Conservation (phyloP, 1,140 invertebrate genomes). For the Drosophila gunungcola region DNA sequence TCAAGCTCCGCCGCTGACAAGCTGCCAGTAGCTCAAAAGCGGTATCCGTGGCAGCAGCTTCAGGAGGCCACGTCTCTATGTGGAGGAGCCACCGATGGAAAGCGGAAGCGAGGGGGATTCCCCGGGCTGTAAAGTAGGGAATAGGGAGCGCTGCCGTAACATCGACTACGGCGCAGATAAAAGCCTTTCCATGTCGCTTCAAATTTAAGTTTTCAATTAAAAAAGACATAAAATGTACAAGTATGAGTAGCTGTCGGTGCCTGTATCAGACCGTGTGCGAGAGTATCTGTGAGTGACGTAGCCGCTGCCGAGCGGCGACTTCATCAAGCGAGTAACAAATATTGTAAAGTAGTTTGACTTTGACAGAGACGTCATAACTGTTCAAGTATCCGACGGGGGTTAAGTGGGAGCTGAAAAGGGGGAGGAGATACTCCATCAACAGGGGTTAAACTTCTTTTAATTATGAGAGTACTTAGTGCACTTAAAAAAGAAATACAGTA, state of each 20-base stretch:
- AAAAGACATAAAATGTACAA: constrained; percentile 76
- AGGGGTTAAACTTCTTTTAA: constrained; percentile 23
- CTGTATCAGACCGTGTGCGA: constrained; percentile 17
- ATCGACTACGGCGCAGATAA: constrained; percentile 74
- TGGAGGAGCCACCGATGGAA: constrained; percentile 26
- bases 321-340: constrained; percentile 60
- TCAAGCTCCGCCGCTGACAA: constrained; percentile 69
- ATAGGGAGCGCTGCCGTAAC: constrained; percentile 60
- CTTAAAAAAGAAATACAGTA: neutral
- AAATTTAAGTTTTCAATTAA: constrained; percentile 84
- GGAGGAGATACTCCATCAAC: neutral
- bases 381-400: constrained; percentile 53
- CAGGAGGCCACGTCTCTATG: constrained; percentile 30
- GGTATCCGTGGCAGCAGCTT: constrained; percentile 3
- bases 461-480: constrained; percentile 18
- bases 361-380: constrained; percentile 79
- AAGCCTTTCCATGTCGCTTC: constrained; percentile 83
- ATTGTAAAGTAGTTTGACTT: constrained; percentile 80
- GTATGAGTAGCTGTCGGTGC: constrained; percentile 44
- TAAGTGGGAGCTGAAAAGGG: constrained; percentile 25
- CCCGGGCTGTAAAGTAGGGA: constrained; percentile 22
- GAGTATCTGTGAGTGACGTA: constrained; percentile 60
- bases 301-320: constrained; percentile 34
- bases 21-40: constrained; percentile 58
- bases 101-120: constrained; percentile 1